Evolutionary conservation across 1,140 invertebrate species (phyloP), one percentile per base, ranked within the genome.

Genomic region (Plectrocnemia conspersa): DNA sequence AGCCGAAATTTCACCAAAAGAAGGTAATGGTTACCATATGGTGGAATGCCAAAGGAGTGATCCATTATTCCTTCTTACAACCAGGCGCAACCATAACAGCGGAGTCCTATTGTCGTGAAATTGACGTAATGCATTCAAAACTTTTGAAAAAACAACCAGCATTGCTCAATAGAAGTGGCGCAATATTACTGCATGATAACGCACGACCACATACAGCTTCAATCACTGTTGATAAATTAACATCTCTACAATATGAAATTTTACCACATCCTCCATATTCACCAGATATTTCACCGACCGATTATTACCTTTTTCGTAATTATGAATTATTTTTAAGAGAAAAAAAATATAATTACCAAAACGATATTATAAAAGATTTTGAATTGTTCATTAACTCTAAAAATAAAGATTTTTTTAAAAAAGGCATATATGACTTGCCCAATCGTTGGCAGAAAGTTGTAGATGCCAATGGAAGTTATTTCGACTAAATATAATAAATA

Each of bases 371-470:
- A 13, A 3, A 3, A 35, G 32, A 11, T 35, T 35, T 35, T 15
- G 11, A 35, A 35, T 4, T 4, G 11, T 35, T 35, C 11, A 4
- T 35, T 11, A 35, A 11, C 16, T 35, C 11, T 11, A 35, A 35
- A 35, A 35, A 35, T 35, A 15, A 35, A 35, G n/a, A 3, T 35
- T 35, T 35, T 35, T 35, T 4, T 35, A 35, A 35, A 11, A 35
- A 4, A 15, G 32, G 32, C 32, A 35, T 35, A 4, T 11, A 35
- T 11, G 32, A 35, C 11, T 35, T 35, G 11, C 38, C 4, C 3
- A 41, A 41, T 41, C 16, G 38, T 41, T 41, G 38, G 38, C 16
- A 41, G 21, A 41, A 6, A 41, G 38, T 41, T 22, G n/a, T 41
- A 18, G 38, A 41, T 41, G 38, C 38, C n/a, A 41, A 41, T 18